Percentiles rank a stretch among this genome's conserved stretches.
phyloP scores from a whole-genome alignment of 2,797 vertebrate species.

The Babyrousa celebensis region DNA sequence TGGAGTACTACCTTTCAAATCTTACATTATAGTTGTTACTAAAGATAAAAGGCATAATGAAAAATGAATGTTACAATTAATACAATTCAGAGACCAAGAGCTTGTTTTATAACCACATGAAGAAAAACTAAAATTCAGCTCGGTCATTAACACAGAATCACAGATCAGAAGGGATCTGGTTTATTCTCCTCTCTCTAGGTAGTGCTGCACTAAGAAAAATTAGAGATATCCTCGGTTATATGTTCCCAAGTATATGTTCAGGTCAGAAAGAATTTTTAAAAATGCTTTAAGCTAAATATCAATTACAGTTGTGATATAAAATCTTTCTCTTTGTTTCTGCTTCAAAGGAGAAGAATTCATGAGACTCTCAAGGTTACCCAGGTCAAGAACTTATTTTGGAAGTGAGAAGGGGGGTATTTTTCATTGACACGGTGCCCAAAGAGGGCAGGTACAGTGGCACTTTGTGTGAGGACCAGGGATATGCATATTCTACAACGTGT shows the following conservation, averaged over 20 bases:
- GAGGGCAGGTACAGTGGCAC: not conserved
- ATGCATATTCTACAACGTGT: not conserved
- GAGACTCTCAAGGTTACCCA: not conserved
- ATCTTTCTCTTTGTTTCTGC: not conserved
- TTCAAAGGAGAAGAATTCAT: not conserved
- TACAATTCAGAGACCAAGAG: not conserved
- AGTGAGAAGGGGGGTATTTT: not conserved
- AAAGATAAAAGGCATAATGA: slow-evolving; percentile 7
- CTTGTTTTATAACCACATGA: not conserved
- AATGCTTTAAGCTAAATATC: not conserved
- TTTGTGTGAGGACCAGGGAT: not conserved
- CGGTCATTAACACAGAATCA: not conserved
- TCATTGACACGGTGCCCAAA: not conserved
- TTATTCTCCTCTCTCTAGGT: slow-evolving; percentile 20
- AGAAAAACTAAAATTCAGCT: not conserved
- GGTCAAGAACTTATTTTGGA: not conserved
- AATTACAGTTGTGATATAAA: not conserved
- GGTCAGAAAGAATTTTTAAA: not conserved
- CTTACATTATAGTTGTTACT: not conserved
- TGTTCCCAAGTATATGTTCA: not conserved
- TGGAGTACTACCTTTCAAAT: not conserved
- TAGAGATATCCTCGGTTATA: not conserved
- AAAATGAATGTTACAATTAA: slow-evolving; percentile 11
- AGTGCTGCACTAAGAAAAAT: not conserved
- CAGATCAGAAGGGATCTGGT: not conserved